These are phyloP conservation scores for Anthopleura xanthogrammica DNA, from an alignment of 92 coral and sea anemone genomes.

Conservation along the genomic window DNA sequence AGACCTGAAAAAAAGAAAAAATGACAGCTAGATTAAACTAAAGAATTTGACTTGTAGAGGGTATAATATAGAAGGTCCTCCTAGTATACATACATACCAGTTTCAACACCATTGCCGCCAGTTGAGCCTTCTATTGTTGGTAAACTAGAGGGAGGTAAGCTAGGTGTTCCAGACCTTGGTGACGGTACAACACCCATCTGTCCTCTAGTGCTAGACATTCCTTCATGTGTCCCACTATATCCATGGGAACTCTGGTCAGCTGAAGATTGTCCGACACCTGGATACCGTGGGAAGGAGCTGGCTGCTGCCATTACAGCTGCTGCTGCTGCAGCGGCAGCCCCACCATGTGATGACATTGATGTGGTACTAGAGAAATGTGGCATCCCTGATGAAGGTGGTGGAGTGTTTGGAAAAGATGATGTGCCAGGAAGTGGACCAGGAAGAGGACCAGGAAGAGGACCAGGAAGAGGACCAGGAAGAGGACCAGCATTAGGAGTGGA, in stretches of 20 bases:
- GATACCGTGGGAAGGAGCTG: conserved; percentile 59
- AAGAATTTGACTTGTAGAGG: not conserved
- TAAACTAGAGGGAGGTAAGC: conserved; percentile 48
- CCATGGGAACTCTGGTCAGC: conserved; percentile 53
- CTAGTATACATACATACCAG: conserved; percentile 41
- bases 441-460: conserved; percentile 7
- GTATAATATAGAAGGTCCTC: not conserved
- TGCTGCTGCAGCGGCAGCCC: conserved; percentile 92
- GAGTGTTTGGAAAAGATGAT: conserved; percentile 23
- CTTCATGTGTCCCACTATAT: conserved; percentile 60
- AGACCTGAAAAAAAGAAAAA: conserved; percentile 46
- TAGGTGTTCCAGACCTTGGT: conserved; percentile 56
- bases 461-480: conserved; percentile 8
- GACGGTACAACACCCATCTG: conserved; percentile 48
- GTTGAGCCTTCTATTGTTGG: conserved; percentile 56
- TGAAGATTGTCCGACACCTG: conserved; percentile 27
- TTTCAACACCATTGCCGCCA: conserved; percentile 51
- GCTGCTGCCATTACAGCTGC: conserved; percentile 72
- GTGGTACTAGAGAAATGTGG: conserved; percentile 23
- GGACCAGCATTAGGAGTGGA: conserved; percentile 11
- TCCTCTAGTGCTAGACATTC: conserved; percentile 51
- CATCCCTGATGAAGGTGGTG: conserved; percentile 34
- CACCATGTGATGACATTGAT: conserved; percentile 48
- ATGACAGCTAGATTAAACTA: not conserved
- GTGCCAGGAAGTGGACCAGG: conserved; percentile 12